These are phyloP conservation scores for Chrysogorgia sp. DNA, from an alignment of 92 coral and sea anemone genomes.

Conservation along the genomic window DNA sequence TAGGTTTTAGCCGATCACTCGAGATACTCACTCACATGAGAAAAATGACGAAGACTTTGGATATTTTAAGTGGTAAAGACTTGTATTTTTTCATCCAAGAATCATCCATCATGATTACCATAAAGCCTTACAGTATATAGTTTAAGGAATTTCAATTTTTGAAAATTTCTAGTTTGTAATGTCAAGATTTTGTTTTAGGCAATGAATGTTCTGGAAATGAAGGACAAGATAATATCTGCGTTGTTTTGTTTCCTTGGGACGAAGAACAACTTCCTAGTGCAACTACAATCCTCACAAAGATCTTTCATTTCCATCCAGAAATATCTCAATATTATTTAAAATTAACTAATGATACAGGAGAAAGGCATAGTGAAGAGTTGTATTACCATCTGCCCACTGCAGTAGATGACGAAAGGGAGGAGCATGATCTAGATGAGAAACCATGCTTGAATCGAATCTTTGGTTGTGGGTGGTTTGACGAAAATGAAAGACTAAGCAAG, in stretches of 20 bases:
- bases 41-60: not conserved
- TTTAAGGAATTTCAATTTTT: not conserved
- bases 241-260: constrained; percentile 37
- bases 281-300: not conserved
- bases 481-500: not conserved
- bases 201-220: constrained; percentile 28
- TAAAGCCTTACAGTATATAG: too few relatives aligned
- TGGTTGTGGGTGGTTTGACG: not conserved
- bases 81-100: too few relatives aligned
- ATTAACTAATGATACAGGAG: not conserved
- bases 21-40: constrained; percentile 37
- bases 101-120: too few relatives aligned
- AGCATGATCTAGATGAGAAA: constrained; percentile 17
- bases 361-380: not conserved
- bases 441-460: constrained; percentile 32
- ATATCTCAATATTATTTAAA: not conserved
- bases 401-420: not conserved
- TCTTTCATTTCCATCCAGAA: constrained; percentile 38
- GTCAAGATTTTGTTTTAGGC: constrained; percentile 4
- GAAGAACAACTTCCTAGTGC: constrained; percentile 11
- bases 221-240: constrained; percentile 14
- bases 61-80: not conserved
- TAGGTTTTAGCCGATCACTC: constrained; percentile 33
- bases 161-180: not conserved
- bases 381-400: constrained; percentile 2